A percentile compares a stretch with the other conserved stretches of the same genome.
Evolutionary conservation across 2,888 invertebrate species (phyloP).

Genomic region (Eristalinus sepulchralis): DNA sequence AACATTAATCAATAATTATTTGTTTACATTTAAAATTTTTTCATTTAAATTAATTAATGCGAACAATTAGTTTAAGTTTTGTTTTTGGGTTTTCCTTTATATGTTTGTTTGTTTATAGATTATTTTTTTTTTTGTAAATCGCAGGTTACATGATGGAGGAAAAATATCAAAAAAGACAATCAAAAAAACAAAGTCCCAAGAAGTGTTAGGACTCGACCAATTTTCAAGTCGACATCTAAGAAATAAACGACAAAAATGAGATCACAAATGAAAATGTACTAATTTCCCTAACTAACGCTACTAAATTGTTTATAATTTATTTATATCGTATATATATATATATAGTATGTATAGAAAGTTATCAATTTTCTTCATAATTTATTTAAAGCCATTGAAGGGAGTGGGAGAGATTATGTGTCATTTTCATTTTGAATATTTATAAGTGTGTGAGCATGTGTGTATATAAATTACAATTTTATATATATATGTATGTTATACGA

Average conservation of each 20-base stretch:
- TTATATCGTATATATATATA: slow-evolving; percentile 2
- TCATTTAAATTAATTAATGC: slow-evolving; percentile 23
- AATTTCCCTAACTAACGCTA: slow-evolving; percentile 55
- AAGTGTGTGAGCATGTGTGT: slow-evolving; percentile 37
- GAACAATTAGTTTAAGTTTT: slow-evolving; percentile 37
- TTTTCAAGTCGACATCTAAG: slow-evolving; percentile 20
- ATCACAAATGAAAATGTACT: slow-evolving; percentile 14
- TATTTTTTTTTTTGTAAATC: slow-evolving; percentile 17
- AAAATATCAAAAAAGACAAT: neutral
- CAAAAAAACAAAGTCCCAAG: neutral
- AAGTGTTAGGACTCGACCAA: neutral
- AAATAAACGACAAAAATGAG: slow-evolving; percentile 2
- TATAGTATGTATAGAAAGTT: slow-evolving; percentile 21
- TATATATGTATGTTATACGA: slow-evolving; percentile 11
- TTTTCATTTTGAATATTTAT: slow-evolving; percentile 31
- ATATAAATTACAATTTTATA: slow-evolving; percentile 39
- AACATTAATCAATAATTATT: slow-evolving; percentile 35
- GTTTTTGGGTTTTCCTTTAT: neutral
- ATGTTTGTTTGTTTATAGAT: neutral
- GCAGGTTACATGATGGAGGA: slow-evolving; percentile 1
- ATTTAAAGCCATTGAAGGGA: slow-evolving; percentile 45
- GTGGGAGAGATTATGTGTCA: neutral
- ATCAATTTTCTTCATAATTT: neutral
- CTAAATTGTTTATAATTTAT: slow-evolving; percentile 6
- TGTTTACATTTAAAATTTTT: neutral